These are phyloP conservation scores for Periplaneta americana DNA, from an alignment of 1,140 invertebrate genomes.

Conservation along the genomic window DNA sequence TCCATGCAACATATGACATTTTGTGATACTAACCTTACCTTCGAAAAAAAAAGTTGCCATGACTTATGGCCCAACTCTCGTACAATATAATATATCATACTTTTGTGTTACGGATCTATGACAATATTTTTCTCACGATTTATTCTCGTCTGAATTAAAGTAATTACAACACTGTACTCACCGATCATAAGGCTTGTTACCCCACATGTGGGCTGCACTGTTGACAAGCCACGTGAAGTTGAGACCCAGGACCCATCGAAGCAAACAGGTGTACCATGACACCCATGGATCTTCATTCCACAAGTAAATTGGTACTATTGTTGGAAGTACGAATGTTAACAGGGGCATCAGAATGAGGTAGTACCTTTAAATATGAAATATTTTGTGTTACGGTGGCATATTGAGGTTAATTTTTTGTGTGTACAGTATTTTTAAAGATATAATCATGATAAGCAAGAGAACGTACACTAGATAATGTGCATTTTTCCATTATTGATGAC, in stretches of 20 bases:
- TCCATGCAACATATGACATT: no score
- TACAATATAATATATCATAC: background rate
- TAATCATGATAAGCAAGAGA: no score
- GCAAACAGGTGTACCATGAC: slow-evolving; percentile 5
- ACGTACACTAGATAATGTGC: no score
- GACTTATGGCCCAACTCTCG: no score
- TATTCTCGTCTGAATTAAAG: no score
- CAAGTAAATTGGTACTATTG: slow-evolving; percentile 44
- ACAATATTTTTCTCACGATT: no score
- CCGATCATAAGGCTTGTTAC: slow-evolving; percentile 54
- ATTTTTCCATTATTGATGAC: no score
- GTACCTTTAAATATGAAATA: slow-evolving; percentile 52
- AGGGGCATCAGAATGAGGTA: slow-evolving; percentile 67
- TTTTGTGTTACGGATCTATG: background rate
- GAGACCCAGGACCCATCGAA: slow-evolving; percentile 47
- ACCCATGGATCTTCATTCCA: slow-evolving; percentile 34
- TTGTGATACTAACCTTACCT: no score
- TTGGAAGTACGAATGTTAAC: slow-evolving; percentile 66
- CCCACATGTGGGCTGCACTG: slow-evolving; percentile 53
- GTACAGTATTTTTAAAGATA: no score
- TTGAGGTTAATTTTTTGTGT: no score
- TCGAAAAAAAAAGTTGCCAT: no score
- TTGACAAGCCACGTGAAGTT: slow-evolving; percentile 61
- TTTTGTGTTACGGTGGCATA: no score
- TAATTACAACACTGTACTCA: slow-evolving; percentile 24